Evolutionary conservation across 2,113 vertebrate genomes (phyloP), one percentile per base, ranked within the genome.

Genomic region (Rousettus leschenaultii): DNA sequence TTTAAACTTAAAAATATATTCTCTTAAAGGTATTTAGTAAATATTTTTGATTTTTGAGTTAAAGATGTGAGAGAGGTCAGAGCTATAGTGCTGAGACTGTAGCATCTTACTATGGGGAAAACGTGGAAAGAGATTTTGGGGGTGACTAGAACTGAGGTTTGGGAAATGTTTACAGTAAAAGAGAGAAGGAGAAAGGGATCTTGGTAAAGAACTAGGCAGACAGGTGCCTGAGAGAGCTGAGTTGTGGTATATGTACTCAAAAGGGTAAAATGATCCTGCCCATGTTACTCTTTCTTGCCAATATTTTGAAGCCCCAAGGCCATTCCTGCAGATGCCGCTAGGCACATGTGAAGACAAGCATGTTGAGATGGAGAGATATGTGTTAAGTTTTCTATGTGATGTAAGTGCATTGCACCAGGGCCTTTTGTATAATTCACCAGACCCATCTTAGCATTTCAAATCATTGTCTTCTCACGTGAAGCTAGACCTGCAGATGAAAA

Each of bases 11-110:
- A 89, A 71, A 75, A 85, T 59, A 61, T 59, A 21, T 57, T 75
- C 6, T 74, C 7, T 59, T 80, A 1, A 71, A 92, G 51, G 51
- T 51, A 80, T 55, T 68, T 87, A 68, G n/a, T 57, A 75, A 57
- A 61, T 80, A 57, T 85, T 78, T 95, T 61, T 95, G 82, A 43
- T 71, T 91, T 93, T 87, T 28, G 51, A 80, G 57, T 79, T 63
- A 65, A 91, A 53, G n/a, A 45, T 74, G 11, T 86, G 57, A 80
- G 65, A 85, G 78, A 30, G 7, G 21, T 82, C 40, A 89, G 87
- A 86, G 13, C 73, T 45, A 8, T 38, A 40, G 33, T 86, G 83
- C 75, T 57, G n/a, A 92, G 45, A 26, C 24, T 70, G 28, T n/a
- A 48, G 19, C 14, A 57, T 38, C 33, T 73, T 38, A 78, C 2